Evolutionary conservation across 2,797 vertebrate genomes (phyloP).

Genomic region (Mormyrus hasselquistii): DNA sequence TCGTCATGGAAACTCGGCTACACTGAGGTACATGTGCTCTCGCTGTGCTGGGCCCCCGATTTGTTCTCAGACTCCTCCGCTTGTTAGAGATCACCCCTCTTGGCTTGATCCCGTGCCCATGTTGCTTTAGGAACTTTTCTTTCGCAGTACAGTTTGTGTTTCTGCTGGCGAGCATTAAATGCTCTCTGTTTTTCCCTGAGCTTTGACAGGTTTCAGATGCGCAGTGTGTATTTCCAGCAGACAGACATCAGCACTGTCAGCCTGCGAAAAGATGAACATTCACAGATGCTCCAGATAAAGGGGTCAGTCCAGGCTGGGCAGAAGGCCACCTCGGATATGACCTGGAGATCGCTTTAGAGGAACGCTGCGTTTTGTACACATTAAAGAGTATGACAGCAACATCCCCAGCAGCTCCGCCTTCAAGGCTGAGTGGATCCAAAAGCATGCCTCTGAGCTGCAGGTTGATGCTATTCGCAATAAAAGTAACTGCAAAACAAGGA

Average conservation of each 20-base stretch:
- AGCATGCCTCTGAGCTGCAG: background rate
- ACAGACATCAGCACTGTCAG: background rate
- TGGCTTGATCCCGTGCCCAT: background rate
- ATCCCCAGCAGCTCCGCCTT: background rate
- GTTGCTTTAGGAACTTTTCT: background rate
- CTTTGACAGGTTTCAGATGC: background rate
- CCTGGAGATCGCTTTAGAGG: background rate
- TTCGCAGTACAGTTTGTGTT: background rate
- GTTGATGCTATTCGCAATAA: background rate
- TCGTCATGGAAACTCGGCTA: background rate
- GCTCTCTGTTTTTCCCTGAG: background rate
- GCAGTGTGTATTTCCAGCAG: background rate
- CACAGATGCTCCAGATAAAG: background rate
- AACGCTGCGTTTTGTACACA: background rate
- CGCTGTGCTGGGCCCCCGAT: background rate
- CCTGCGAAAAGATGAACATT: background rate
- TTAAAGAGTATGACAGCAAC: background rate
- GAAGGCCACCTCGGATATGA: background rate
- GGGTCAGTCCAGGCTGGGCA: background rate
- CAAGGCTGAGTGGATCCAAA: background rate
- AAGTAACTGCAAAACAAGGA: background rate
- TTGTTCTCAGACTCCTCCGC: background rate
- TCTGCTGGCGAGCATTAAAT: background rate
- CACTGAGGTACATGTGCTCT: background rate
- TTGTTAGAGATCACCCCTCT: background rate